These are phyloP conservation scores for Epinotia nisella DNA, from an alignment of 2,888 invertebrate genomes.

Conservation along the genomic window DNA sequence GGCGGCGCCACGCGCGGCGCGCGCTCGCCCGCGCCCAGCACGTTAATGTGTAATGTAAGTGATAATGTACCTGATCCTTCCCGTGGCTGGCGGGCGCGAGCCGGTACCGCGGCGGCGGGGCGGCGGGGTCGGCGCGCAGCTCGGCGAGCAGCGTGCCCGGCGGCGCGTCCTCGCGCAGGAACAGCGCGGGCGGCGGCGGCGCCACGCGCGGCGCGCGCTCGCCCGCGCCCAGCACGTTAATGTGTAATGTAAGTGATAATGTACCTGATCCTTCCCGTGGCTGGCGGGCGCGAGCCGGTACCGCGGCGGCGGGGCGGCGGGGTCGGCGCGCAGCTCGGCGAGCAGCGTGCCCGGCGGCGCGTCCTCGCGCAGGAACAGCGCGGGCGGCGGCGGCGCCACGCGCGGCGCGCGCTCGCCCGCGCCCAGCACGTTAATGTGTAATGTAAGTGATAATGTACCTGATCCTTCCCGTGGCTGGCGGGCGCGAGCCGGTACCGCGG, in stretches of 20 bases:
- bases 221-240: conserved; percentile 87
- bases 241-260: too few species aligned
- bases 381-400: conserved; percentile 89
- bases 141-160: conserved; percentile 66
- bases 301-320: conserved; percentile 47
- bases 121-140: conserved; percentile 39
- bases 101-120: conserved; percentile 49
- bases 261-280: conserved; percentile 77
- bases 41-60: conserved; percentile 60
- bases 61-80: conserved; percentile 62
- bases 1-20: conserved; percentile 91
- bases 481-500: conserved; percentile 56
- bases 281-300: conserved; percentile 62
- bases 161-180: conserved; percentile 90
- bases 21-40: conserved; percentile 88
- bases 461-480: conserved; percentile 80
- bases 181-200: conserved; percentile 90
- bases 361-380: conserved; percentile 92
- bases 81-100: conserved; percentile 76
- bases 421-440: conserved; percentile 86
- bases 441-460: background rate
- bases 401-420: conserved; percentile 88
- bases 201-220: conserved; percentile 90
- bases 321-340: conserved; percentile 45
- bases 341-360: conserved; percentile 81